phyloP scores from a whole-genome alignment of 2,888 invertebrate species.

The Amblyjoppa proteus region DNA sequence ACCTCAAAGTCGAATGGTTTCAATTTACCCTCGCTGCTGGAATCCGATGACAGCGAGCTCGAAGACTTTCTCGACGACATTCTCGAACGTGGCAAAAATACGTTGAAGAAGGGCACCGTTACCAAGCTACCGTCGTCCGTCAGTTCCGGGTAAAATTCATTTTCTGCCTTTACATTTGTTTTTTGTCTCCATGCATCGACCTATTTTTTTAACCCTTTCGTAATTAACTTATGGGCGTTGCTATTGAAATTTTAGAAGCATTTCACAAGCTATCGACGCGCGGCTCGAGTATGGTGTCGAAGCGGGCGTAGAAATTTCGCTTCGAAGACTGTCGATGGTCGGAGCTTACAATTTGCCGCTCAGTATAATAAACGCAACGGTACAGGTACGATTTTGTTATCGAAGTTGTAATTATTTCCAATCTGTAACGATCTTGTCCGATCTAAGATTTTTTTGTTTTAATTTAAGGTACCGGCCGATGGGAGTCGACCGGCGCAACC shows the following conservation, averaged over 20 bases:
- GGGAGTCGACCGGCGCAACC: conserved; percentile 68
- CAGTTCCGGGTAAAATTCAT: conserved; percentile 77
- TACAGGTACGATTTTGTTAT: conserved; percentile 78
- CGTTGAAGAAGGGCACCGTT: conserved; percentile 86
- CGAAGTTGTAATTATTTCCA: conserved; percentile 52
- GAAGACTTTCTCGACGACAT: conserved; percentile 92
- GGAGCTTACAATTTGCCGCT: conserved; percentile 88
- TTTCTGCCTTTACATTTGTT: not conserved
- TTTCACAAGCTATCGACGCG: conserved; percentile 91
- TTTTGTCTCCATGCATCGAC: not conserved
- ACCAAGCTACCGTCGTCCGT: conserved; percentile 81
- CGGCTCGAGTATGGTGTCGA: conserved; percentile 93
- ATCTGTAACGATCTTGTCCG: conserved; percentile 52
- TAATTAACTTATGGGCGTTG: conserved; percentile 25
- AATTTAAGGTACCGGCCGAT: conserved; percentile 54
- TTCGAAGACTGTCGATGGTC: conserved; percentile 90
- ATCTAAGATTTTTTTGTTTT: conserved; percentile 28
- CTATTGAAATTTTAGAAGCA: conserved; percentile 82
- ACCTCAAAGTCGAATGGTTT: conserved; percentile 84
- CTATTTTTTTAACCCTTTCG: conserved; percentile 6
- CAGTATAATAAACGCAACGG: conserved; percentile 85
- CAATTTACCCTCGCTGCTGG: conserved; percentile 89
- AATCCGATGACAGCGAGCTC: conserved; percentile 93
- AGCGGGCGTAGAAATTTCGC: conserved; percentile 90
- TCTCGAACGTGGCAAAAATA: conserved; percentile 87